phyloP scores from a whole-genome alignment of 2,113 vertebrate genomes.

The Calypte anna region DNA sequence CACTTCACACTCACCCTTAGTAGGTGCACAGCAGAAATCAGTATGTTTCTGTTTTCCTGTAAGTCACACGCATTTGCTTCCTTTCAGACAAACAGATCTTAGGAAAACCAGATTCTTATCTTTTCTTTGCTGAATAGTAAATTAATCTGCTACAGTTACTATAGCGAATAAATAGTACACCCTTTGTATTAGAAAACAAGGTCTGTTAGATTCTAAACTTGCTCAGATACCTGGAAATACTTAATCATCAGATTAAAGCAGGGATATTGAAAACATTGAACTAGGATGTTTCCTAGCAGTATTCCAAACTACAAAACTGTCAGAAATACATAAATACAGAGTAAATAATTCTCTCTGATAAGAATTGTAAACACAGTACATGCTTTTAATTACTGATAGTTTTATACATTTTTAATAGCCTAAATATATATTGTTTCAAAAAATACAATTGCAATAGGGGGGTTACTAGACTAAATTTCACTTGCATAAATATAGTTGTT shows the following conservation, averaged over 20 bases:
- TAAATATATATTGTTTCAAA: not conserved
- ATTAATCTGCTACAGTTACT: not conserved
- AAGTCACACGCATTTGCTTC: not conserved
- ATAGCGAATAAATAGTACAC: not conserved
- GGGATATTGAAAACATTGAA: not conserved
- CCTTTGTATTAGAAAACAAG: not conserved
- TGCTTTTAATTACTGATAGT: not conserved
- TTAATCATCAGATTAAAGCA: not conserved
- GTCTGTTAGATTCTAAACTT: not conserved
- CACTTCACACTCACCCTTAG: not conserved
- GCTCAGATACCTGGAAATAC: not conserved
- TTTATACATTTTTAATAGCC: not conserved
- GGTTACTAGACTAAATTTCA: not conserved
- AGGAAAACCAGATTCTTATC: not conserved
- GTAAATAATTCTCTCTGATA: not conserved
- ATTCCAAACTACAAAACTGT: not conserved
- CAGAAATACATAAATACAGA: not conserved
- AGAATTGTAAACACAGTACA: not conserved
- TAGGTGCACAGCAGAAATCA: not conserved
- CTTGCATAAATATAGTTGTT: not conserved
- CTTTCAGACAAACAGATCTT: not conserved
- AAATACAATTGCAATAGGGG: not conserved
- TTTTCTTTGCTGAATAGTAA: not conserved
- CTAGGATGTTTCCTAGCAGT: not conserved
- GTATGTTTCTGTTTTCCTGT: not conserved